Percentiles rank a stretch among this genome's conserved stretches.
phyloP scores from a whole-genome alignment of 2,888 invertebrate genomes.

The Nematopogon swammerdamellus region DNA sequence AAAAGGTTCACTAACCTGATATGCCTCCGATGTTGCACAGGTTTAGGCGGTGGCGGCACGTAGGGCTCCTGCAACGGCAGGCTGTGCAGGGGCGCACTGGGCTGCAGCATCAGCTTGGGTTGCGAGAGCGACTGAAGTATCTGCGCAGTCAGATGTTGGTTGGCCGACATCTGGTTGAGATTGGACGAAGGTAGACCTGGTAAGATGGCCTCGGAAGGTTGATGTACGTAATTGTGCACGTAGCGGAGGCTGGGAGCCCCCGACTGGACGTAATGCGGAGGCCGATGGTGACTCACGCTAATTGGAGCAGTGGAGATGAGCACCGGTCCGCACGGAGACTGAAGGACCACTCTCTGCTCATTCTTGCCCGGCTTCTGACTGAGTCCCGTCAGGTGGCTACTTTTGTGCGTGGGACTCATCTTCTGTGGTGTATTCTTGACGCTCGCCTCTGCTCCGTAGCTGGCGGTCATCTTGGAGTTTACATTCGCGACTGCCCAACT shows the following conservation, averaged over 20 bases:
- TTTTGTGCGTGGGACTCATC: slow-evolving; percentile 41
- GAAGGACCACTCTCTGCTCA: slow-evolving; percentile 39
- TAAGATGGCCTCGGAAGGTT: slow-evolving; percentile 23
- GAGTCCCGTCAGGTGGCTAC: slow-evolving; percentile 24
- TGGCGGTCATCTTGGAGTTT: slow-evolving; percentile 35
- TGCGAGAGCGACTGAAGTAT: slow-evolving; percentile 57
- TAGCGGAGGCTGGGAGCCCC: slow-evolving; percentile 44
- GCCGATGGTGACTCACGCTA: slow-evolving; percentile 36
- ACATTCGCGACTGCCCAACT: slow-evolving; percentile 39
- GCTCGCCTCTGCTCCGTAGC: slow-evolving; percentile 34
- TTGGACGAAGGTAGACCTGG: slow-evolving; percentile 24
- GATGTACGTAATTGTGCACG: slow-evolving; percentile 33
- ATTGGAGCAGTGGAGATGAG: slow-evolving; percentile 40
- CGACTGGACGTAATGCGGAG: slow-evolving; percentile 47
- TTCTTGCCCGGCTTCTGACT: slow-evolving; percentile 33
- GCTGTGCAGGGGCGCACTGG: slow-evolving; percentile 23
- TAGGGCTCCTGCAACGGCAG: slow-evolving; percentile 16
- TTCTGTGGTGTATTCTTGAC: slow-evolving; percentile 45
- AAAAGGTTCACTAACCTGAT: not conserved
- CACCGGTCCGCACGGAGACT: slow-evolving; percentile 45
- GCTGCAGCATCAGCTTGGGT: slow-evolving; percentile 38
- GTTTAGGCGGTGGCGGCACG: slow-evolving; percentile 11
- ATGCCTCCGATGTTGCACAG: not conserved
- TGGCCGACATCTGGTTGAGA: slow-evolving; percentile 52
- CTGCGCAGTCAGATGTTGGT: slow-evolving; percentile 61